Evolutionary conservation across 2,888 invertebrate genomes (phyloP), one percentile per base, ranked within the genome.

Genomic region (Tipula vernalis): DNA sequence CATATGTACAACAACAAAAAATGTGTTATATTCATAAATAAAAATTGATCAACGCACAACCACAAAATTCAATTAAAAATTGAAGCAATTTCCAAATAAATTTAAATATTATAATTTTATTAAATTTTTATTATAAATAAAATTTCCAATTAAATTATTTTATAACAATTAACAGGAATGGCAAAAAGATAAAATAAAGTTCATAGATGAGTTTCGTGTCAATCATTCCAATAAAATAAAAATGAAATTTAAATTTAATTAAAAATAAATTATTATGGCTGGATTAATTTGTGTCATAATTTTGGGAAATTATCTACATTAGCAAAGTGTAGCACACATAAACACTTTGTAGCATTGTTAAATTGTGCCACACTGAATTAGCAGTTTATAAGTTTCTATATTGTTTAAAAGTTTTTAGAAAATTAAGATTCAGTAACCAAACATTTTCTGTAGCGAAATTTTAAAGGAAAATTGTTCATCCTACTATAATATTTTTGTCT

Each of bases 31-130:
- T 71, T 0, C 28, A 71, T 71, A 71, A 4, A 57, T 57, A 57
- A 28, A 28, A 71, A 71, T 71, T 71, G 71, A 71, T 28, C 71
- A 71, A 71, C 71, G 71, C 28, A 10, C 71, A 71, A 28, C 71
- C 71, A 71, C 71, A 71, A 71, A 71, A 71, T 71, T 71, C 71
- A 71, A 71, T 71, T 71, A 71, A 71, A 71, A 71, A 71, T 71
- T 71, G 71, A 71, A 71, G 71, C 71, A 71, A 71, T 71, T 71
- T 71, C 18, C 71, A 28, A 51, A 51, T 51, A 51, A 15, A 51
- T 51, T 51, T 51, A 18, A 51, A 51, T 51, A 51, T 51, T 51
- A 28, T 71, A 71, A 71, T 28, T 28, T 71, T 71, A 71, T 71
- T 57, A 57, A 28, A 28, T 28, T 18, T 57, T 57, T 57, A 57